phyloP scores from a whole-genome alignment of 1,140 invertebrate genomes.

The Ostrea edulis region DNA sequence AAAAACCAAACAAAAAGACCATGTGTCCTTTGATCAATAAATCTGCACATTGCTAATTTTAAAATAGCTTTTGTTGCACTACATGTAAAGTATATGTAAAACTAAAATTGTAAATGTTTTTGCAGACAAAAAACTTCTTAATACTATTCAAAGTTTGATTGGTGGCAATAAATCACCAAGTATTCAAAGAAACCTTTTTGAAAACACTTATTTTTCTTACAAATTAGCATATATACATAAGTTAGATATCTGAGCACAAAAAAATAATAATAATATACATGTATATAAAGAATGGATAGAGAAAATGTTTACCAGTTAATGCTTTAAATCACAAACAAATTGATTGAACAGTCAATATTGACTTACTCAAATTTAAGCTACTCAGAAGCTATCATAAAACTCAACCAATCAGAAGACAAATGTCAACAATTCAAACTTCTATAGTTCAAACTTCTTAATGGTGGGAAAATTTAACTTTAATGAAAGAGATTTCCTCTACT shows the following conservation, averaged over 20 bases:
- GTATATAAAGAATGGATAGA: conserved; percentile 12
- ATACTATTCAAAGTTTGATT: too few relatives aligned
- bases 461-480: conserved; percentile 35
- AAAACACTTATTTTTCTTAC: not conserved
- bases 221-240: not conserved
- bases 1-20: too few relatives aligned
- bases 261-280: too few relatives aligned
- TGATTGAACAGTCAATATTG: conserved; percentile 32
- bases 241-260: not conserved
- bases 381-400: conserved; percentile 15
- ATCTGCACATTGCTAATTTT: too few relatives aligned
- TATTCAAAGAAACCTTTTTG: too few relatives aligned
- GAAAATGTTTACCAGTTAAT: conserved; percentile 18
- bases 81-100: too few relatives aligned
- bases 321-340: conserved; percentile 33
- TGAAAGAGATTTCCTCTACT: conserved; percentile 8
- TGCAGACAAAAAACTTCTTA: too few relatives aligned
- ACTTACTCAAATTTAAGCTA: conserved; percentile 25
- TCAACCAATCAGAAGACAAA: conserved; percentile 32
- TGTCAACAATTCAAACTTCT: not conserved
- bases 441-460: conserved; percentile 17
- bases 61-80: too few relatives aligned
- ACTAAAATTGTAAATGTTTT: too few relatives aligned
- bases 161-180: too few relatives aligned
- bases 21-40: too few relatives aligned